phyloP scores from a whole-genome alignment of 2,113 vertebrate genomes.

The Erinaceus europaeus region DNA sequence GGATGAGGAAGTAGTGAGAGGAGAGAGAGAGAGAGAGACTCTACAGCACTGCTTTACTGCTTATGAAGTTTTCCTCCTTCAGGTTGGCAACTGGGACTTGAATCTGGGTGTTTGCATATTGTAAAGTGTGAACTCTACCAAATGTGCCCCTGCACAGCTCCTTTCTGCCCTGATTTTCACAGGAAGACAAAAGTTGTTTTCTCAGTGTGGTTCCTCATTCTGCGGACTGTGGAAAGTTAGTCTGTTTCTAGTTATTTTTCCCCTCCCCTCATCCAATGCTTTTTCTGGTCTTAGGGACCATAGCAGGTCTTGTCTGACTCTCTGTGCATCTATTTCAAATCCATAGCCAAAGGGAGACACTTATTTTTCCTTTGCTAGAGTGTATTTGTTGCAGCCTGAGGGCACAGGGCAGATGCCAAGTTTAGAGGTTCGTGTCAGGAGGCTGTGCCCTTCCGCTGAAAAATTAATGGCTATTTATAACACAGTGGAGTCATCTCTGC shows the following conservation, averaged over 20 bases:
- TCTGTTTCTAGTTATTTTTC: background rate
- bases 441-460: background rate
- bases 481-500: background rate
- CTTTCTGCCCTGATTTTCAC: too few relatives aligned
- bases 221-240: background rate
- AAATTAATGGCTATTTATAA: background rate
- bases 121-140: too few relatives aligned
- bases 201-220: background rate
- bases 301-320: background rate
- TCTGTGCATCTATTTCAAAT: background rate
- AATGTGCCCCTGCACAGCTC: too few relatives aligned
- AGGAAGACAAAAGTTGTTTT: slow-evolving; percentile 21
- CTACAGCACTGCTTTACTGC: too few relatives aligned
- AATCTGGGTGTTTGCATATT: too few relatives aligned
- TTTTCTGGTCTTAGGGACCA: background rate
- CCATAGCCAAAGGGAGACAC: background rate
- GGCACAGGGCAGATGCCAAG: background rate
- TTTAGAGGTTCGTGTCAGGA: background rate
- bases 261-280: background rate
- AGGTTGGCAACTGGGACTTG: too few relatives aligned
- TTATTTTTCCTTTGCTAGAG: slow-evolving; percentile 18
- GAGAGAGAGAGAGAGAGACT: too few relatives aligned
- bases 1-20: too few relatives aligned
- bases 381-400: background rate
- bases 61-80: too few relatives aligned